These are phyloP conservation scores for Ageneiosus marmoratus DNA, from an alignment of 2,113 vertebrate species.

Conservation along the genomic window DNA sequence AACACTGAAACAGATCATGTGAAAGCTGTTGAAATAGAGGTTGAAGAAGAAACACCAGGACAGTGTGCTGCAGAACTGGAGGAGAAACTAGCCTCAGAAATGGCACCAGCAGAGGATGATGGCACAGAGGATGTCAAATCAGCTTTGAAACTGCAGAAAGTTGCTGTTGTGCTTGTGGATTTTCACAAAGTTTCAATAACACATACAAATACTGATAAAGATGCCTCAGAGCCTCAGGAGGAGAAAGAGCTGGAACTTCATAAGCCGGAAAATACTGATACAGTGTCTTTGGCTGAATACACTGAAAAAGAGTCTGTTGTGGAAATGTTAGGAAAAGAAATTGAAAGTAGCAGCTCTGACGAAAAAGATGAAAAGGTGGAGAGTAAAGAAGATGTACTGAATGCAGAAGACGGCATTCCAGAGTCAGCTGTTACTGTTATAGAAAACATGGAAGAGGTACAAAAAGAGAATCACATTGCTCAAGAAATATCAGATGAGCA, in stretches of 20 bases:
- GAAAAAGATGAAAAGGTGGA: not conserved
- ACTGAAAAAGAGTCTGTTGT: not conserved
- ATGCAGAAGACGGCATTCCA: not conserved
- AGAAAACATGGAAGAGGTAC: not conserved
- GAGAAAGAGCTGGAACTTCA: not conserved
- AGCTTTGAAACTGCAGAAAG: constrained; percentile 9
- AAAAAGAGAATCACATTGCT: not conserved
- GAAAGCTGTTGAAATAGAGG: not conserved
- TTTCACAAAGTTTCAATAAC: not conserved
- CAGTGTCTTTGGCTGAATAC: not conserved
- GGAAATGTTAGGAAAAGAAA: not conserved
- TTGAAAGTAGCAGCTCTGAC: not conserved
- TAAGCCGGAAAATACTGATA: not conserved
- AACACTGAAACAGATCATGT: not conserved
- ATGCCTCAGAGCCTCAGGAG: not conserved
- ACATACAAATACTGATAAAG: not conserved
- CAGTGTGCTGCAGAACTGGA: not conserved
- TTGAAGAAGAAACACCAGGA: not conserved
- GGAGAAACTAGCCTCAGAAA: not conserved
- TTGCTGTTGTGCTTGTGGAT: constrained; percentile 4
- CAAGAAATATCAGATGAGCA: not conserved
- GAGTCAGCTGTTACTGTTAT: not conserved
- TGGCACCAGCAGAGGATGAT: too few relatives aligned
- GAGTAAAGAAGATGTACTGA: not conserved
- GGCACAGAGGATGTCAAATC: not conserved